Percentiles rank a stretch among this genome's conserved stretches.
phyloP scores from a whole-genome alignment of 2,113 vertebrate species.

The Tragelaphus strepsiceros region DNA sequence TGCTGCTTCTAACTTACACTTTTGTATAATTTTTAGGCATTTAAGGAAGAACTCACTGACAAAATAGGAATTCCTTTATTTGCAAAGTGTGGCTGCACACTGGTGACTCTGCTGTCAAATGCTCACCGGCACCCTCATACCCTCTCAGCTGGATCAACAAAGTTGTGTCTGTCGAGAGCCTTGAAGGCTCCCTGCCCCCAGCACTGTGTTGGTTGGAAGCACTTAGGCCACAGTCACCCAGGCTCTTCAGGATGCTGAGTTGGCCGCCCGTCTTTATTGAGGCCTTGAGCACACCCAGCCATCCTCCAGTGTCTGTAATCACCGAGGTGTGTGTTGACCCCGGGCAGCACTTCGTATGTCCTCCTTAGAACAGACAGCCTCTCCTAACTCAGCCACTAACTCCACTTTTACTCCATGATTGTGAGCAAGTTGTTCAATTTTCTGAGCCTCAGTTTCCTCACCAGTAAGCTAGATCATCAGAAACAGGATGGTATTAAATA shows the following conservation, averaged over 20 bases:
- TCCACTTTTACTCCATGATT: neutral
- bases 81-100: neutral
- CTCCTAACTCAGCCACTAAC: neutral
- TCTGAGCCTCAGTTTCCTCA: neutral
- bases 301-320: neutral
- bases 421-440: neutral
- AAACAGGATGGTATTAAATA: neutral
- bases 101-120: neutral
- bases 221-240: neutral
- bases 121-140: rapidly evolving
- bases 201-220: neutral
- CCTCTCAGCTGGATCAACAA: neutral
- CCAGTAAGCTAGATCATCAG: neutral
- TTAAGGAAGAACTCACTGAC: neutral
- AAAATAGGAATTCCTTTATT: neutral
- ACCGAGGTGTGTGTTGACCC: neutral
- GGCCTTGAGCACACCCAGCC: neutral
- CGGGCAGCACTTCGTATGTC: too few species aligned
- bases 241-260: neutral
- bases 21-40: neutral
- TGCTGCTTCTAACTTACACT: neutral
- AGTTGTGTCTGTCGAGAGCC: neutral
- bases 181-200: neutral
- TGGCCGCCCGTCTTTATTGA: neutral
- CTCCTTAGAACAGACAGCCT: neutral